Base-by-base conservation (phyloP, 2,888 invertebrate genomes). In the Apamea sordens region DNA sequence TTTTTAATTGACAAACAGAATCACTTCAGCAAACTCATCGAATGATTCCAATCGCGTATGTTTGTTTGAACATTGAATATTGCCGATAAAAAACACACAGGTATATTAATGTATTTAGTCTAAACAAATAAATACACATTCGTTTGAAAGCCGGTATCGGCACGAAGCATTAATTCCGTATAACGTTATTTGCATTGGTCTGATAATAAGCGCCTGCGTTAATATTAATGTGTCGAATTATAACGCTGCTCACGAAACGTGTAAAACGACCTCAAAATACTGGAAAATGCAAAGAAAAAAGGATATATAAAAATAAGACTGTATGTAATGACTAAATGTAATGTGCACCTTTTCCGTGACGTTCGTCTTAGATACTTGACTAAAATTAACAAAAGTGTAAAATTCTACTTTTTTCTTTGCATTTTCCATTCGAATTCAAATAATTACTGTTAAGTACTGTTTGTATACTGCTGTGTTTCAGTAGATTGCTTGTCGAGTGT, bases 171-270 rank as follows among this genome's bases (percentile, higher is more conserved):
- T 84, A 71, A 89, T 82, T 82, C 76, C 70, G 36, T 81, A 68
- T 77, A 81, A 71, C 73, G 65, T 47, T 88, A 82, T 90, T 84
- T 86, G 90, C 86, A 80, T 81, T 70, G 76, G 64, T 59, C 84
- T 85, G 89, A 86, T 83, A 83, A 90, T 89, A 87, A 85, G 84
- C 84, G 70, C 72, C 68, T 41, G 75, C 76, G 77, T 84, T 89
- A 81, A 89, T 89, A 86, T 86, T 86, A 84, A 88, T 84, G 87
- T 74, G 83, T 85, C 50, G 77, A 68, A 50, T 21, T 74, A 74
- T 50, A 67, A 65, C 71, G 50, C 56, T 77, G 79, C 13, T 74
- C 86, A 79, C 69, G 15, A 73, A 53, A 36, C 1, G 41, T 36
- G 8, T 32, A 18, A 36, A n/a, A 79, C 7, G 7, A 47, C n/a